phyloP scores from a whole-genome alignment of 2,113 vertebrate species.

The Proterorhinus semilunaris region DNA sequence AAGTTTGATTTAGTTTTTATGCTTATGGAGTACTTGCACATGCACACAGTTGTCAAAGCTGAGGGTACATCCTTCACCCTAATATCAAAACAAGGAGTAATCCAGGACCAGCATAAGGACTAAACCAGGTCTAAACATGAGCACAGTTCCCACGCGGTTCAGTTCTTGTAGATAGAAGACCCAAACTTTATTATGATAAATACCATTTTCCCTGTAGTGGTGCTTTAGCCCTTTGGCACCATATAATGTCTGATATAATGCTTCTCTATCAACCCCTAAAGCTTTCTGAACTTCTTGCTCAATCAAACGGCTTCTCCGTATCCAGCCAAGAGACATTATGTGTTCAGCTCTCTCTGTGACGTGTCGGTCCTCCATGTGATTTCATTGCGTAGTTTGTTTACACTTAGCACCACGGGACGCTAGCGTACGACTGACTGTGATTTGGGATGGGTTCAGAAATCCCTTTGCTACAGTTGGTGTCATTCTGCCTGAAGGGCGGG shows the following conservation, averaged over 20 bases:
- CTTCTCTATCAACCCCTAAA: neutral
- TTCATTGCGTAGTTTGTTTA: slow-evolving; percentile 35
- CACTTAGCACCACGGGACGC: slow-evolving; percentile 1
- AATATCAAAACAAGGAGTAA: neutral
- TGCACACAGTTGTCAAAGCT: neutral
- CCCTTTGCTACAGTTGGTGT: neutral
- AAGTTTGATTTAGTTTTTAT: neutral
- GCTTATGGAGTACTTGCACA: too few species aligned
- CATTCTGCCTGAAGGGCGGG: slow-evolving; percentile 19
- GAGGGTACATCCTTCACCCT: neutral
- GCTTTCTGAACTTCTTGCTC: slow-evolving; percentile 37
- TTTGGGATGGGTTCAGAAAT: slow-evolving; percentile 18
- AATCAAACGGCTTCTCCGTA: neutral
- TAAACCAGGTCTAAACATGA: neutral
- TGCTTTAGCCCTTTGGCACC: too few species aligned
- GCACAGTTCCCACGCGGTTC: neutral
- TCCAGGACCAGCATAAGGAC: neutral
- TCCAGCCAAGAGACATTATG: neutral
- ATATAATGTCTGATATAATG: neutral
- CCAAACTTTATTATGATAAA: neutral
- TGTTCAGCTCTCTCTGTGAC: slow-evolving; percentile 1
- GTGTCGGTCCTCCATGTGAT: slow-evolving; percentile 25
- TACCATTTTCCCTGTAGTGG: too few species aligned
- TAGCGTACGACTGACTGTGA: slow-evolving; percentile 10
- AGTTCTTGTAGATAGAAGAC: neutral